Evolutionary conservation across 2,888 invertebrate species (phyloP), one percentile per base, ranked within the genome.

Genomic region (Pomacea canaliculata): DNA sequence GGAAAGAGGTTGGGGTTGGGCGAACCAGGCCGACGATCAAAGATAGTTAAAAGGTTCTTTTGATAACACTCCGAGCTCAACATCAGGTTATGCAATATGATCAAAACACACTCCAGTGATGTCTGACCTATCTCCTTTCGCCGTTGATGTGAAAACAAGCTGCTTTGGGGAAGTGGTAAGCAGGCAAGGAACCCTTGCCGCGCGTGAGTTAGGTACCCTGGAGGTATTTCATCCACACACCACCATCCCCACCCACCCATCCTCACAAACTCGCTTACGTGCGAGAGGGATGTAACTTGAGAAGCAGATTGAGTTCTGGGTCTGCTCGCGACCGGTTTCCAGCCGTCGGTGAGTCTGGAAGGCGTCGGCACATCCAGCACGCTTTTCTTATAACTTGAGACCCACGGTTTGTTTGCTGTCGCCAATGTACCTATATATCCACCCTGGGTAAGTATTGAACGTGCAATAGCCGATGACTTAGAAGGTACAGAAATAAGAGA

Each of bases 101-200:
- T 68, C 37, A 68, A 68, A 68, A 68, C 48, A 46, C 48, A 46
- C 37, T 68, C 37, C 68, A 68, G 27, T 37, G 68, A 68, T 68
- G 68, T 68, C 37, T 68, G 68, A 19, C 48, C 37, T 68, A 68
- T 68, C 68, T 46, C 19, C 68, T 68, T 68, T 68, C 68, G 23
- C 48, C 23, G 23, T 12, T 68, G 68, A 68, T 68, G 68, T 19
- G 37, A 68, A 68, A 68, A 68, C 68, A 68, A 68, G 68, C 27
- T 46, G 37, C 37, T 46, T 10, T 27, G 9, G 37, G 10, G 13
- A 9, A 68, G 27, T 68, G 68, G 27, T 68, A 37, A 68, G 68
- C 37, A 13, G 37, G 12, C 18, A 13, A 23, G 66, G 19, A 48
- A 46, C 10, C 10, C 63, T 23, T 10, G 5, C 23, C 19, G 23